A percentile compares a stretch with the other conserved stretches of the same genome.
Conservation (phyloP, 2,797 vertebrate species). For the Epinephelus awoara region DNA sequence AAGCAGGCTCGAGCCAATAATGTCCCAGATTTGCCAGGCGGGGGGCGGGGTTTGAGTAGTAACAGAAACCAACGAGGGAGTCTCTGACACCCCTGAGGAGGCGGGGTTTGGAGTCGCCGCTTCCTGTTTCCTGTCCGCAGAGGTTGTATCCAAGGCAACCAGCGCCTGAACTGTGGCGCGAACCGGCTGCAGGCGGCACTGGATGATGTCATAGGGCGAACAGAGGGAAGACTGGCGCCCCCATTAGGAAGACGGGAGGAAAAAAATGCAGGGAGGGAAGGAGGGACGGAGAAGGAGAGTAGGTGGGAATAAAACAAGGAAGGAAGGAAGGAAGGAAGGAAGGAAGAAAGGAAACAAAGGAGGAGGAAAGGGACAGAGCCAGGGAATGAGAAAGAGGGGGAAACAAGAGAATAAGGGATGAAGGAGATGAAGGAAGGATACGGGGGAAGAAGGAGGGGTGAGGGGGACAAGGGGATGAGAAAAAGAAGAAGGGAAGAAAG, state of each 20-base stretch:
- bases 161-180: slow-evolving; percentile 90
- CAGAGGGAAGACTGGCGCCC: slow-evolving; percentile 93
- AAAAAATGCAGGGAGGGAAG: slow-evolving; percentile 8
- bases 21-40: slow-evolving; percentile 93
- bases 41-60: slow-evolving; percentile 90
- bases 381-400: neutral
- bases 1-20: slow-evolving; percentile 94
- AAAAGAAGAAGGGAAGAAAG: neutral
- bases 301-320: neutral
- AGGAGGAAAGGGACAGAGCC: neutral
- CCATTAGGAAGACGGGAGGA: slow-evolving; percentile 40
- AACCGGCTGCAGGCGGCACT: slow-evolving; percentile 92
- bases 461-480: neutral
- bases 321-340: neutral
- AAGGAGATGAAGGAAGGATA: neutral
- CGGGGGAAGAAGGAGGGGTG: neutral
- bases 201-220: slow-evolving; percentile 96
- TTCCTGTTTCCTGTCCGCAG: slow-evolving; percentile 52
- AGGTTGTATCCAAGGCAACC: slow-evolving; percentile 88
- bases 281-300: neutral
- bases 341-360: neutral
- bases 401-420: neutral
- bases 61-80: slow-evolving; percentile 70
- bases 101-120: slow-evolving; percentile 58
- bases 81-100: slow-evolving; percentile 36